A percentile compares a stretch with the other conserved stretches of the same genome.
Evolutionary conservation across 2,797 vertebrate species (phyloP).

Genomic region (Uromys caudimaculatus): DNA sequence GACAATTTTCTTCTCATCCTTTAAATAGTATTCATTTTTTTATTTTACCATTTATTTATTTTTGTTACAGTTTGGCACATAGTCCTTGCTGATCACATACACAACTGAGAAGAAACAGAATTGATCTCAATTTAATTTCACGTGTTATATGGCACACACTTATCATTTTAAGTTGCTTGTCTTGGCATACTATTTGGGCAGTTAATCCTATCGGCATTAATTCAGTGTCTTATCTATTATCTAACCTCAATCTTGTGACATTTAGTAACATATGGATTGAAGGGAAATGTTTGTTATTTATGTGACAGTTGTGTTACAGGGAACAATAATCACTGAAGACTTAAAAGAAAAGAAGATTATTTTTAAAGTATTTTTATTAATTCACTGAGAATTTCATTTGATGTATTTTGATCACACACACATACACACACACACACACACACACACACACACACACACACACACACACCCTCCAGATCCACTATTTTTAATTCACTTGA

Average conservation of each 20-base stretch:
- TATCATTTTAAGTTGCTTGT: slow-evolving; percentile 32
- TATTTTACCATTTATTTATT: neutral
- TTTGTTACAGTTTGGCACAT: neutral
- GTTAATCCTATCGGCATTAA: slow-evolving; percentile 11
- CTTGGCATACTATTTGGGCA: neutral
- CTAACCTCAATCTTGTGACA: slow-evolving; percentile 7
- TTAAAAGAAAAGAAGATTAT: neutral
- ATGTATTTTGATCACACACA: neutral
- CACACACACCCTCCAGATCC: no score
- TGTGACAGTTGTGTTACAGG: rapidly evolving
- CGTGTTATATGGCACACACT: neutral
- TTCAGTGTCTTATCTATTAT: slow-evolving; percentile 8
- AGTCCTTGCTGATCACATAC: neutral
- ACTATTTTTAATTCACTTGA: neutral
- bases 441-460: neutral
- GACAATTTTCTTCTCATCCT: neutral
- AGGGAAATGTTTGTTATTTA: neutral
- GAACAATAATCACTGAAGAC: neutral
- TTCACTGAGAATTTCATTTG: no score
- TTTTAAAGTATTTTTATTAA: neutral
- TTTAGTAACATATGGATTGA: neutral
- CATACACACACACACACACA: neutral
- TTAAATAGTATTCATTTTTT: neutral
- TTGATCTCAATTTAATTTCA: neutral
- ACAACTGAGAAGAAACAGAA: neutral